These are phyloP conservation scores for Ectropis grisescens DNA, from an alignment of 1,140 invertebrate genomes.

Conservation along the genomic window DNA sequence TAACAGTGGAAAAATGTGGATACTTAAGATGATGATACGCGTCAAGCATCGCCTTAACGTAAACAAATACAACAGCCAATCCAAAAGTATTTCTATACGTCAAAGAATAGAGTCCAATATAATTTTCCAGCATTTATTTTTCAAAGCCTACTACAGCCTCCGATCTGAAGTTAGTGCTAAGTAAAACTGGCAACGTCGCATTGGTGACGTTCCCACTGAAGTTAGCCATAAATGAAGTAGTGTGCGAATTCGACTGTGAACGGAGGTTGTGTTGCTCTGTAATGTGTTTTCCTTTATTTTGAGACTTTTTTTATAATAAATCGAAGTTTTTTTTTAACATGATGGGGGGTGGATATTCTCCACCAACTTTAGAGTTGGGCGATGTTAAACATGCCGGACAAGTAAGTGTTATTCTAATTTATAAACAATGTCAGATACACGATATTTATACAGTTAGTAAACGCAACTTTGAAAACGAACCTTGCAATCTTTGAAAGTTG, in stretches of 20 bases:
- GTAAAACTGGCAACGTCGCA: slow-evolving; percentile 40
- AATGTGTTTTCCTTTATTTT: slow-evolving; percentile 21
- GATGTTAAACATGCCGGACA: slow-evolving; percentile 92
- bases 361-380: slow-evolving; percentile 87
- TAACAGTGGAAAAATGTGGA: too few species aligned
- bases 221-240: slow-evolving; percentile 33
- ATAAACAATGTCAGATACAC: background rate
- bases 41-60: background rate
- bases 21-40: too few species aligned
- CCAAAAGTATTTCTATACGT: background rate
- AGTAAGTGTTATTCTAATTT: slow-evolving; percentile 64
- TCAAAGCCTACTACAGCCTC: slow-evolving; percentile 33
- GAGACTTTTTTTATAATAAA: background rate
- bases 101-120: slow-evolving; percentile 12
- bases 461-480: too few species aligned
- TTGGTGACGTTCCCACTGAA: slow-evolving; percentile 24
- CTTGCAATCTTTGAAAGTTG: too few species aligned
- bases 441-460: too few species aligned
- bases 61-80: slow-evolving; percentile 4
- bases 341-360: slow-evolving; percentile 86
- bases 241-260: slow-evolving; percentile 14
- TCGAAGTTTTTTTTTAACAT: slow-evolving; percentile 57
- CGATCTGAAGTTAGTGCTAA: slow-evolving; percentile 32
- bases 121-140: background rate
- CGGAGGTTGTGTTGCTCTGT: slow-evolving; percentile 24